Percentiles rank a stretch among this genome's conserved stretches.
These are phyloP conservation scores for Hyphantria cunea DNA, from an alignment of 1,140 invertebrate species.

Conservation along the genomic window DNA sequence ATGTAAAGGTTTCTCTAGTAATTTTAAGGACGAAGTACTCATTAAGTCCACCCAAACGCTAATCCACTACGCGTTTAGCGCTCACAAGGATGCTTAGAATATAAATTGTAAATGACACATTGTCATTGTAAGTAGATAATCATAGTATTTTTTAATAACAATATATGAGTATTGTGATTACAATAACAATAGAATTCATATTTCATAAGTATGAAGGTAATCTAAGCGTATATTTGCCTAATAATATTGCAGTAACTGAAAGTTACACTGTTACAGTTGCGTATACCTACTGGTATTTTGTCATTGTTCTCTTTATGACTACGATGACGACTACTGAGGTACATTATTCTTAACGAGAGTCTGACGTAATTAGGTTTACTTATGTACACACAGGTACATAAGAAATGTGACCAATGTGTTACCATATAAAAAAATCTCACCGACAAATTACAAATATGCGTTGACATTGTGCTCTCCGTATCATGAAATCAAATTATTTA, in stretches of 20 bases:
- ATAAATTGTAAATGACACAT: constrained; percentile 27
- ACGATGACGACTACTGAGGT: neutral
- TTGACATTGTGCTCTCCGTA: too few species aligned
- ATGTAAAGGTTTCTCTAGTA: constrained; percentile 18
- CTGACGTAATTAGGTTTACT: constrained; percentile 5
- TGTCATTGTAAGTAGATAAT: constrained; percentile 3
- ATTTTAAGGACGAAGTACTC: constrained; percentile 4
- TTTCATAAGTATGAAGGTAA: constrained; percentile 16
- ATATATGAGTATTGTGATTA: constrained; percentile 15
- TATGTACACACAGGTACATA: too few species aligned
- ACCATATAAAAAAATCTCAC: neutral
- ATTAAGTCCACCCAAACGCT: neutral
- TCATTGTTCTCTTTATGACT: constrained; percentile 19
- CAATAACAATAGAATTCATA: constrained; percentile 23
- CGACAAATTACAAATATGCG: too few species aligned
- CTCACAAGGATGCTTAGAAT: constrained; percentile 24
- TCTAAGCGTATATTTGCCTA: constrained; percentile 24
- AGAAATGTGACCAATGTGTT: too few species aligned
- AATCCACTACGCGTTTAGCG: constrained; percentile 22
- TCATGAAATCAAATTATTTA: too few species aligned
- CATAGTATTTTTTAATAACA: constrained; percentile 1
- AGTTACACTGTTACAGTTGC: constrained; percentile 24
- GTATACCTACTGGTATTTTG: constrained; percentile 13
- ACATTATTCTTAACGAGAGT: neutral
- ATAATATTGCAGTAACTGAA: constrained; percentile 25